Conservation (phyloP, 1,140 invertebrate genomes). For the Homalodisca vitripennis region DNA sequence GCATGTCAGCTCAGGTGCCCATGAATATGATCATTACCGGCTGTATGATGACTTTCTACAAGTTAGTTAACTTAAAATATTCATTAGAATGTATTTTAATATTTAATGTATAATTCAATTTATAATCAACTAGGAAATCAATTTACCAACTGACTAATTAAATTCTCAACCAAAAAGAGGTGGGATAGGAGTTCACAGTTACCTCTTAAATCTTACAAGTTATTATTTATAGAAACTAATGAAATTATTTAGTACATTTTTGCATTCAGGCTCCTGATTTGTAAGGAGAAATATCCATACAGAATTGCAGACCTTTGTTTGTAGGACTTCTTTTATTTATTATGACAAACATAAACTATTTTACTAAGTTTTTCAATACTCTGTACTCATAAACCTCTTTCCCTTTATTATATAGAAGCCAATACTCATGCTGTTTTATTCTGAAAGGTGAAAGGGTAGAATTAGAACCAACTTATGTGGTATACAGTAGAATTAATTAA, state of each 20-base stretch:
- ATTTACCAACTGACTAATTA: neutral
- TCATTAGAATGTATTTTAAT: neutral
- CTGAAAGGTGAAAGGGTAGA: too few species aligned
- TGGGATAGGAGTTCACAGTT: neutral
- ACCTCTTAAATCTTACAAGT: neutral
- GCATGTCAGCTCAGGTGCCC: conserved; percentile 99
- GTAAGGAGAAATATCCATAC: too few species aligned
- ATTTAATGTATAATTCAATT: neutral
- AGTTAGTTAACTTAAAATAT: conserved; percentile 56
- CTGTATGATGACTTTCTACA: conserved; percentile 97
- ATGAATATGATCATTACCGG: conserved; percentile 97
- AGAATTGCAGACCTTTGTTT: too few species aligned
- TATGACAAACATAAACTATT: too few species aligned
- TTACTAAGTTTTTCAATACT: too few species aligned
- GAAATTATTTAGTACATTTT: neutral
- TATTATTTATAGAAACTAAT: neutral
- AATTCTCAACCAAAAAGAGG: neutral
- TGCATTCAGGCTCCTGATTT: too few species aligned
- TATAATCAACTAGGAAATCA: neutral
- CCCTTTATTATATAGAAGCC: too few species aligned
- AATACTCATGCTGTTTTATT: too few species aligned
- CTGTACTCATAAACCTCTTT: too few species aligned
- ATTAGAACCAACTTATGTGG: too few species aligned
- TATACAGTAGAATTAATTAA: too few species aligned
- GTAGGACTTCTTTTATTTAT: too few species aligned